phyloP scores from a whole-genome alignment of 2,797 vertebrate species.

The Mallotus villosus region DNA sequence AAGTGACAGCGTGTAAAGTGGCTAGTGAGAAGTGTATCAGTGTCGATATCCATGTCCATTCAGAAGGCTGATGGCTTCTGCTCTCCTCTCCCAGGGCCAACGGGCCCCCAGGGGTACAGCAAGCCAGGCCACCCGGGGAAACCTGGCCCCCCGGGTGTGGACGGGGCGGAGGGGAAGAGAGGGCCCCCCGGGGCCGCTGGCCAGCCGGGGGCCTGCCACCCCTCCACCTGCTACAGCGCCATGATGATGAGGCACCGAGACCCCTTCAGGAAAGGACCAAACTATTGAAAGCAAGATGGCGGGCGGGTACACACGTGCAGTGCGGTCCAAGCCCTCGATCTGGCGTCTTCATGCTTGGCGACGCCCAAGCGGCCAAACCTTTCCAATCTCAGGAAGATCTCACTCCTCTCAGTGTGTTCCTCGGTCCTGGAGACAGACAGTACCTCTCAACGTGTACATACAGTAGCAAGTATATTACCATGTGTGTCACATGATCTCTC shows the following conservation, averaged over 20 bases:
- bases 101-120: slow-evolving; percentile 84
- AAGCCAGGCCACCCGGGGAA: slow-evolving; percentile 85
- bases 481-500: slow-evolving; percentile 40
- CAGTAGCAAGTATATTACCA: slow-evolving; percentile 35
- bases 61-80: too few relatives aligned
- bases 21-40: too few relatives aligned
- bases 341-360: slow-evolving; percentile 56
- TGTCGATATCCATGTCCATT: too few relatives aligned
- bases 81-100: slow-evolving; percentile 77
- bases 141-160: slow-evolving; percentile 82
- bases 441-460: slow-evolving; percentile 74
- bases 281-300: slow-evolving; percentile 78
- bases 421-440: slow-evolving; percentile 72
- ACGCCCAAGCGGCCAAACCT: slow-evolving; percentile 63
- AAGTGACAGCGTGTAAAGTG: too few relatives aligned
- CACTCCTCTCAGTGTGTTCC: slow-evolving; percentile 71
- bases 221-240: slow-evolving; percentile 87
- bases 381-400: slow-evolving; percentile 93
- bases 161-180: slow-evolving; percentile 83
- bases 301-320: slow-evolving; percentile 43
- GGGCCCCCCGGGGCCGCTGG: slow-evolving; percentile 86
- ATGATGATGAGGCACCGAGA: slow-evolving; percentile 85
- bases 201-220: slow-evolving; percentile 89
- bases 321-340: slow-evolving; percentile 33
- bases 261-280: slow-evolving; percentile 94